Base-by-base conservation (phyloP, 2,888 invertebrate genomes). In the Aspidiotus destructor region DNA sequence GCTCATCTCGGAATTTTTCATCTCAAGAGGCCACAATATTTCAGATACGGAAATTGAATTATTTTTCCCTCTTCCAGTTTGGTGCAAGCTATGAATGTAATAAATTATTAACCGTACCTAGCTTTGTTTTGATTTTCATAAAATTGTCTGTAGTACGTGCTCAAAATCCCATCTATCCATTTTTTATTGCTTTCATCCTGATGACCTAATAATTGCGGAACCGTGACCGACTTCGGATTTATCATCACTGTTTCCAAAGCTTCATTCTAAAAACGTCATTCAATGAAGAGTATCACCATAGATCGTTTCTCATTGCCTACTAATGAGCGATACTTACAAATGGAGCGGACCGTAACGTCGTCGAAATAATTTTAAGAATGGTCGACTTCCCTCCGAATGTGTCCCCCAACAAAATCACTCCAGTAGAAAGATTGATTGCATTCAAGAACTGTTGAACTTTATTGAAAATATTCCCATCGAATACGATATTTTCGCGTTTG, bases 131-230 rank as follows among this genome's bases (percentile, higher is more conserved):
- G 81, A 70, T 86, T 91, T 73, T 85, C 84, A 0, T 91, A 90
- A 75, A 89, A 91, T 52, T 84, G 82, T 58, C 92, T 81, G 77
- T 89, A 92, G 76, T 86, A 89, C 8, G 90, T 86, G 0, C 92
- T 91, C 57, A 93, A 78, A 53, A 96, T 86, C 0, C 93, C 93
- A 76, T 93, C 93, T 2, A 87, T 88, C 92, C 93, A 93, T 80
- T 97, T 96, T 77, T 94, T 95, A 0, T 96, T 94, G 0, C 90
- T 87, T 0, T 88, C 85, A 79, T 97, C 96, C 76, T 96, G 96
- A 77, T 92, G 89, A 0, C 96, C 96, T 75, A 95, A 97, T 42
- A 97, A 80, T 77, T 96, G 94, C 0, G 93, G 94, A 88, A 96
- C 89, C 0, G 95, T 93, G 69, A 97, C 89, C 0, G 96, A 87